Base-by-base conservation (phyloP, 2,797 vertebrate genomes). In the Cynopterus sphinx region DNA sequence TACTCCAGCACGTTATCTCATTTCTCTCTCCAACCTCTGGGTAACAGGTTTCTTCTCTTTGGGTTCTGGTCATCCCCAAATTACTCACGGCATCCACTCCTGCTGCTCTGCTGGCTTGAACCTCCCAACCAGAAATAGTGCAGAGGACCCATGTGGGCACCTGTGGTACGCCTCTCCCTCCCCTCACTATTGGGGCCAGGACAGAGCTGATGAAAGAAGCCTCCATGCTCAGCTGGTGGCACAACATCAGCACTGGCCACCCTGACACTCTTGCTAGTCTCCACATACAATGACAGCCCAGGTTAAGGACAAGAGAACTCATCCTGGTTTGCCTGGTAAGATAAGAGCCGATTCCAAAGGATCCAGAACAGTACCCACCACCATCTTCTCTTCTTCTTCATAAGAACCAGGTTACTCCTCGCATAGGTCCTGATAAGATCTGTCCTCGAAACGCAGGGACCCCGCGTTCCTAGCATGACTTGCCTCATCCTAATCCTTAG, bases 51-150 rank as follows among this genome's bases (percentile, higher is more conserved):
- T 77, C 65, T 91, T 92, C 87, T 93, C 81, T 67, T 19, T 75
- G 53, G 92, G 36, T 41, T 97, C 68, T 68, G 75, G 74, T 41
- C 39, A 89, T 71, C 79, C 90, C 55, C 79, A 81, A 84, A 87
- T 77, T 83, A 90, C 31, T 75, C 70, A 95, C n/a, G 73, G 90
- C 78, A 82, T 81, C 86, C 13, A 36, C 22, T 96, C 86, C 84
- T 88, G 51, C 53, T 70, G 63, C 28, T 95, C 15, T 67, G 39
- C 43, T 96, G 83, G 70, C 70, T 81, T 89, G 85, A 79, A 87
- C 61, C 63, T 85, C 74, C 28, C 85, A 96, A 53, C 4, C 19
- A 96, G 59, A 92, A 93, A 57, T 49, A 65, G 89, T 17, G 55
- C 41, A 75, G 51, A 84, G 26, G 19, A 28, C 28, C 57, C 51